These are phyloP conservation scores for Lerema accius DNA, from an alignment of 1,140 invertebrate species.

Conservation along the genomic window DNA sequence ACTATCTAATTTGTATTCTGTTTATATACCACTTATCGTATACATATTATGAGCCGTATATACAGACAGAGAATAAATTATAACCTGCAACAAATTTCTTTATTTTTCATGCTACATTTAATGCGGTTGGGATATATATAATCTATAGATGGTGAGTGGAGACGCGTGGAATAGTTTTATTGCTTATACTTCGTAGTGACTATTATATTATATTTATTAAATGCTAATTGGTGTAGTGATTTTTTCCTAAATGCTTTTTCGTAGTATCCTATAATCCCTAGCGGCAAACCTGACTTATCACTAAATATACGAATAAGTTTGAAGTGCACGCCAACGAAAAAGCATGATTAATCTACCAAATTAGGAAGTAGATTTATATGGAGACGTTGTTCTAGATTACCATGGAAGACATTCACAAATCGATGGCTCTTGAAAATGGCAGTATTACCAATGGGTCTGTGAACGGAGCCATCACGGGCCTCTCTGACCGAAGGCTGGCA, in stretches of 20 bases:
- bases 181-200: neutral
- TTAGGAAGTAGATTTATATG: slow-evolving; percentile 15
- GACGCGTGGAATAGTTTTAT: slow-evolving; percentile 1
- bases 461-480: slow-evolving; percentile 83
- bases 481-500: slow-evolving; percentile 92
- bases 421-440: slow-evolving; percentile 66
- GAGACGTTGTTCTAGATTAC: slow-evolving; percentile 76
- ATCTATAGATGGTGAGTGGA: slow-evolving; percentile 53
- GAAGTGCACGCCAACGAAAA: slow-evolving; percentile 12
- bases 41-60: too few species aligned
- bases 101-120: slow-evolving; percentile 48
- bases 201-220: too few species aligned
- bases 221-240: neutral
- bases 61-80: neutral
- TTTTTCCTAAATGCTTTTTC: neutral
- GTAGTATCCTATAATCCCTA: neutral
- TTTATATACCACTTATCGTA: too few species aligned
- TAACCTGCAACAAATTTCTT: slow-evolving; percentile 5
- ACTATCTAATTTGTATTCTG: neutral
- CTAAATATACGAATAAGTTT: too few species aligned
- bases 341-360: slow-evolving; percentile 10
- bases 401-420: slow-evolving; percentile 82
- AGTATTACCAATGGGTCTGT: slow-evolving; percentile 58
- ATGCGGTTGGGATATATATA: slow-evolving; percentile 37
- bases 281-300: neutral